phyloP scores from a whole-genome alignment of 1,140 invertebrate species.

The Augochlora pura region DNA sequence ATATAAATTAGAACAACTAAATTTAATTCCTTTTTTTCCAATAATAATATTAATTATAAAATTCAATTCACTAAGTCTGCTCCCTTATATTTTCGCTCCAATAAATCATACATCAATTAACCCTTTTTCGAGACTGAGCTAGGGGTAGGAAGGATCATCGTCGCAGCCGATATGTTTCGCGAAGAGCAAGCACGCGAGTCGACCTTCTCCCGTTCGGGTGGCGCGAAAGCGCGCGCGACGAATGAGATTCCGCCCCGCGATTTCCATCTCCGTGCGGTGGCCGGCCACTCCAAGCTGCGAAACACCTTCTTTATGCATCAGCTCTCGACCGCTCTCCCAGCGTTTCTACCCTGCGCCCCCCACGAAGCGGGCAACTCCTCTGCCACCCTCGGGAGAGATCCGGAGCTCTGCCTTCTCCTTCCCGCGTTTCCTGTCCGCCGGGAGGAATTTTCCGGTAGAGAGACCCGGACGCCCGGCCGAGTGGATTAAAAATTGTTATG shows the following conservation, averaged over 20 bases:
- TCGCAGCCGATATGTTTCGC: not conserved
- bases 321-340: slow-evolving; percentile 19
- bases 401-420: not conserved
- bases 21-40: no score
- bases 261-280: slow-evolving; percentile 46
- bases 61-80: no score
- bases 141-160: no score
- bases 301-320: slow-evolving; percentile 64
- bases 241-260: slow-evolving; percentile 55
- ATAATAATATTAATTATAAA: no score
- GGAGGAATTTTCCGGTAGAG: slow-evolving; percentile 48
- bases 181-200: not conserved
- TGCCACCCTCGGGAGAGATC: no score
- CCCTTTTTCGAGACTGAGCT: no score
- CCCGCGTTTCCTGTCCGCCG: slow-evolving; percentile 9
- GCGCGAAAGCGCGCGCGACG: slow-evolving; percentile 28
- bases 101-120: no score
- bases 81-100: no score
- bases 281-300: slow-evolving; percentile 43
- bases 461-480: slow-evolving; percentile 31
- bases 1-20: no score
- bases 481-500: slow-evolving; percentile 65
- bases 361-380: no score
- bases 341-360: no score
- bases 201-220: slow-evolving; percentile 11